phyloP scores from a whole-genome alignment of 2,888 invertebrate species.

The Thysanoteuthis rhombus region DNA sequence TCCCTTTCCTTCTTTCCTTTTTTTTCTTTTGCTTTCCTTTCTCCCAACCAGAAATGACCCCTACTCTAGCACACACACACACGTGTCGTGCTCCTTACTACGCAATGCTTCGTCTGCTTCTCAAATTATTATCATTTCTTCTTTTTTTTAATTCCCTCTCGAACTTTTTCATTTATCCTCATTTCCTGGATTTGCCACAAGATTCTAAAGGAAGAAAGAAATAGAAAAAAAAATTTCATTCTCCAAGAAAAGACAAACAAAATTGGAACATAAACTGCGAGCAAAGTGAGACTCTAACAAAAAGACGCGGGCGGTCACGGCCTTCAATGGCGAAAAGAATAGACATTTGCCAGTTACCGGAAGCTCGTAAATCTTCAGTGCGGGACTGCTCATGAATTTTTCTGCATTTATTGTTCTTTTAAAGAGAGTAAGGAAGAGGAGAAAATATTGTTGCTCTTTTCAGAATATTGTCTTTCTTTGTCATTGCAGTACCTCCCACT shows the following conservation, averaged over 20 bases:
- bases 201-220: not conserved
- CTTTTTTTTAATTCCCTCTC: not conserved
- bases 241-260: not conserved
- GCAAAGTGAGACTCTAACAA: not conserved
- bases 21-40: not conserved
- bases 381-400: not conserved
- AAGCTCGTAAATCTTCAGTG: slow-evolving; percentile 12
- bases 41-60: not conserved
- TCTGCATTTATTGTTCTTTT: not conserved
- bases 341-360: not conserved
- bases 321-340: not conserved
- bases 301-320: not conserved
- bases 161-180: not conserved
- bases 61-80: too few relatives aligned
- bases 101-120: not conserved
- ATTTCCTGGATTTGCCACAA: not conserved
- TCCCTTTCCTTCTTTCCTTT: not conserved
- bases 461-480: not conserved
- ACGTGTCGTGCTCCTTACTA: not conserved
- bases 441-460: not conserved
- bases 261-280: not conserved
- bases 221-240: not conserved
- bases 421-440: not conserved
- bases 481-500: not conserved
- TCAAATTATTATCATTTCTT: not conserved